Evolutionary conservation across 2,797 vertebrate genomes (phyloP), one percentile per base, ranked within the genome.

Genomic region (Muraenolepis orangiensis): DNA sequence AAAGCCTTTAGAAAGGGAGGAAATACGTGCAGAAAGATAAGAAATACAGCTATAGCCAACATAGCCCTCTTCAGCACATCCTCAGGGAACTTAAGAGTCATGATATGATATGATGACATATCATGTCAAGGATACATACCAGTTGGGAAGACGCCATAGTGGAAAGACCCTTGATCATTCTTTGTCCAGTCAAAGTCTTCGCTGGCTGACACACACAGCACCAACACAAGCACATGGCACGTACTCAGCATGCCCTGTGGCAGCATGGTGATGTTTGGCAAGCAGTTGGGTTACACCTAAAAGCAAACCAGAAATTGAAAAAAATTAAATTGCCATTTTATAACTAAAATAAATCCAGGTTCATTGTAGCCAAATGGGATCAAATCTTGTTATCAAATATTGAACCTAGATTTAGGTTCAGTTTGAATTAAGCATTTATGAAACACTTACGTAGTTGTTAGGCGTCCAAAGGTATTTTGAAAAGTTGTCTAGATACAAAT

Each of bases 101-200:
- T 72, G 46, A n/a, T 67, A 61, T 31, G 2, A n/a, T 67, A 61
- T 31, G 2, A 36, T 31, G 42, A 20, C 64, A 64, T 72, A 31
- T 42, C 40, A 51, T 30, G 72, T 74, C 10, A n/a, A n/a, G 64
- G 5, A 69, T 28, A 74, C 82, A 3, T 93, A 97, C 97, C 96
- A 0, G 93, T 87, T 2, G 97, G 96, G 70, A 98, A 98, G 16
- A 90, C 95, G 81, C 95, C 94, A 0, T 95, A 97, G 86, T 94
- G 94, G 94, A 98, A 98, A 46, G 96, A 93, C 40, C 93, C 88
- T 0, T 80, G 92, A 0, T 95, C 92, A n/a, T 91, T 95, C 89
- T 94, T 95, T 57, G 94, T 95, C 92, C 94, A 94, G 67, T 91
- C 89, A 77, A 94, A 95, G 34, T 94, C 94, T 66, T 92, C 83